These are phyloP conservation scores for Botia kubotai DNA, from an alignment of 2,797 vertebrate genomes.

Conservation along the genomic window DNA sequence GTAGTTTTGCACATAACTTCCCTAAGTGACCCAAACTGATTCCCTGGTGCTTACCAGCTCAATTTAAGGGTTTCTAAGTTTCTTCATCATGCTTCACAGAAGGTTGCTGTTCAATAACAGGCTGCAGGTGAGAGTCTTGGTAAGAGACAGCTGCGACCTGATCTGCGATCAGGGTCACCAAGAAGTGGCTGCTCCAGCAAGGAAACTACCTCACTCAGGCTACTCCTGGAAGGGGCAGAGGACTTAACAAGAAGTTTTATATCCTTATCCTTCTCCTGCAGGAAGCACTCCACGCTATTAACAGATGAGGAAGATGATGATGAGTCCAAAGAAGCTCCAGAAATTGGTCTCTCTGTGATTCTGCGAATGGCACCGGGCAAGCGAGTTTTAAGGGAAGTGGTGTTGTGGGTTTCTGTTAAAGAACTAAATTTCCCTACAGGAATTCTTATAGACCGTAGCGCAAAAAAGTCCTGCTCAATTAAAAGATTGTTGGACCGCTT, in stretches of 20 bases:
- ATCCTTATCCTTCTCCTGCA: conserved; percentile 95
- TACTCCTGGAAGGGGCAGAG: conserved; percentile 87
- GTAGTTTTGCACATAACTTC: conserved; percentile 31
- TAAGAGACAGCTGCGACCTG: conserved; percentile 37
- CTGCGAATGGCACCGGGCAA: conserved; percentile 71
- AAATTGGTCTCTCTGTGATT: conserved; percentile 70
- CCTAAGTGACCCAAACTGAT: not conserved
- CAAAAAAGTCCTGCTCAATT: conserved; percentile 97
- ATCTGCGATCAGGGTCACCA: conserved; percentile 82
- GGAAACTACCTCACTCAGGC: conserved; percentile 93
- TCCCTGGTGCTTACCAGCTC: conserved; percentile 8
- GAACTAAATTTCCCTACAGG: conserved; percentile 95
- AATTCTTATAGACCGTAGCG: conserved; percentile 91
- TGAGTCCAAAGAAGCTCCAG: conserved; percentile 73
- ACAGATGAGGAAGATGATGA: conserved; percentile 77
- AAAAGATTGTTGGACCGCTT: conserved; percentile 97
- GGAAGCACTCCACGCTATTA: conserved; percentile 91
- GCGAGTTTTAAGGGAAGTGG: conserved; percentile 77
- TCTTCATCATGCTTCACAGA: conserved; percentile 32
- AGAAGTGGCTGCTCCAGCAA: conserved; percentile 84
- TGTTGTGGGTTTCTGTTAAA: conserved; percentile 87
- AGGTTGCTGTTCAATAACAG: conserved; percentile 14
- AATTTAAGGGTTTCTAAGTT: conserved; percentile 39
- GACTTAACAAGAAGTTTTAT: conserved; percentile 94
- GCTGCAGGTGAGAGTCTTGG: conserved; percentile 14